Percentiles rank a stretch among this genome's conserved stretches.
These are phyloP conservation scores for Picathartes gymnocephalus DNA, from an alignment of 2,113 vertebrate species.

Conservation along the genomic window DNA sequence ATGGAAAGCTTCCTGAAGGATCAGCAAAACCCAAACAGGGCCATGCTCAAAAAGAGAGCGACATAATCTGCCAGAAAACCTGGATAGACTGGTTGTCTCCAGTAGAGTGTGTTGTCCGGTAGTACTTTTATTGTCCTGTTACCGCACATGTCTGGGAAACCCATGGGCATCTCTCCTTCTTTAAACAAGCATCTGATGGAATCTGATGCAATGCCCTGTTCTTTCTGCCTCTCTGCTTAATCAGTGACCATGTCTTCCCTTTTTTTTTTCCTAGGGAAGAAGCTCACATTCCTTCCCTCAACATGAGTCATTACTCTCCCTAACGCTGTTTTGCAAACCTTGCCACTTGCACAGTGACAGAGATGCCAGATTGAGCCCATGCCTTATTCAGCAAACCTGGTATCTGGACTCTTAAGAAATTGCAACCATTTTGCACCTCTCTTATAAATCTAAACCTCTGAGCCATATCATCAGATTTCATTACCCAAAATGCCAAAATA, in stretches of 20 bases:
- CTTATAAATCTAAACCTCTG: neutral
- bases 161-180: neutral
- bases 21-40: neutral
- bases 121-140: neutral
- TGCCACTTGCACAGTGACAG: neutral
- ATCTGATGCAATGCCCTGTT: neutral
- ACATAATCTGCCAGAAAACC: neutral
- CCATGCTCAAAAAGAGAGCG: neutral
- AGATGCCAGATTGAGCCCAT: neutral
- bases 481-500: neutral
- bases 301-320: neutral
- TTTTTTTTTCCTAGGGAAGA: neutral
- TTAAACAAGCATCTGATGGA: neutral
- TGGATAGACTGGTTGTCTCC: neutral
- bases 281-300: neutral
- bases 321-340: rapidly evolving
- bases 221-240: neutral
- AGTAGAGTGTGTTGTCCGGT: neutral
- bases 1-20: neutral
- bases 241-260: neutral
- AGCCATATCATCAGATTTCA: neutral
- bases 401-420: neutral
- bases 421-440: neutral
- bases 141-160: neutral
- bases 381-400: neutral